Evolutionary conservation across 2,113 vertebrate genomes (phyloP).

Genomic region (Hemicordylus capensis): DNA sequence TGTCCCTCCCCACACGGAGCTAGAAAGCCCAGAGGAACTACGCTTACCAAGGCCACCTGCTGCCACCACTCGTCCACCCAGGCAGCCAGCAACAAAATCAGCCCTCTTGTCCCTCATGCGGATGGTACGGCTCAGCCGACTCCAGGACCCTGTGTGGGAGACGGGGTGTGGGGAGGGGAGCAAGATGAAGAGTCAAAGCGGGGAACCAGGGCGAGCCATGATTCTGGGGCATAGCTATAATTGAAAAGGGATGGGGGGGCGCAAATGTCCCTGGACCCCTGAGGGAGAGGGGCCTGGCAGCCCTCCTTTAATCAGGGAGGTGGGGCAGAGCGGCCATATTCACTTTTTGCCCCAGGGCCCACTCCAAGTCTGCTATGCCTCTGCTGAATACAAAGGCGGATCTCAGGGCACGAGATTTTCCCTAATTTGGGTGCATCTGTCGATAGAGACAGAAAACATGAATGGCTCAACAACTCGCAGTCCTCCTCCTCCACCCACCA

Average conservation of each 20-base stretch:
- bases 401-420: background rate
- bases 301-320: too few relatives aligned
- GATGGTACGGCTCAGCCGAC: conserved; percentile 85
- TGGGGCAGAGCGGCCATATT: too few relatives aligned
- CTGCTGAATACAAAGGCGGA: background rate
- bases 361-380: too few relatives aligned
- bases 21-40: background rate
- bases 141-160: conserved; percentile 84
- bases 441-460: background rate
- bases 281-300: too few relatives aligned
- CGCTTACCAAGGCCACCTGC: conserved; percentile 91
- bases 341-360: too few relatives aligned
- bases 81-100: conserved; percentile 90
- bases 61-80: conserved; percentile 89
- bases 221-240: too few relatives aligned
- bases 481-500: background rate
- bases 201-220: too few relatives aligned
- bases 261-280: too few relatives aligned
- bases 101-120: conserved; percentile 97
- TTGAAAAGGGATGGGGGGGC: too few relatives aligned
- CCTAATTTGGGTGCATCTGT: background rate
- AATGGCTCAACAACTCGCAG: background rate
- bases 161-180: background rate
- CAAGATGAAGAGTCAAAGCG: background rate
- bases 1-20: background rate